A percentile compares a stretch with the other conserved stretches of the same genome.
phyloP scores from a whole-genome alignment of 1,140 invertebrate genomes.

The Drosophila hydei region DNA sequence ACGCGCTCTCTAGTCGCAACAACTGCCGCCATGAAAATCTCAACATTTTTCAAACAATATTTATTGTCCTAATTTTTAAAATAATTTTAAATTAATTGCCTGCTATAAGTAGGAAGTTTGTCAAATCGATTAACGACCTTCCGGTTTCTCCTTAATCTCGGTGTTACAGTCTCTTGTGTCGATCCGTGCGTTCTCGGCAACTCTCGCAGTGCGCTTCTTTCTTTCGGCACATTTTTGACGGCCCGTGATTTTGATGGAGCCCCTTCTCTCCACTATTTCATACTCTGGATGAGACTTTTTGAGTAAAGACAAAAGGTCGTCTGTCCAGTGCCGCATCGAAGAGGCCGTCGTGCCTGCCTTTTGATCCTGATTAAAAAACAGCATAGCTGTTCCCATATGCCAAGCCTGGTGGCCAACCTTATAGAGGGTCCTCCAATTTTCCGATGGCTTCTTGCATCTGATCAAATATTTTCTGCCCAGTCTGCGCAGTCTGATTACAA shows the following conservation, averaged over 20 bases:
- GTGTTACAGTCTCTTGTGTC: no score
- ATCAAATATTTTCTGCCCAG: conserved; percentile 1
- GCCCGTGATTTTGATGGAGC: no score
- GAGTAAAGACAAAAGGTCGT: background rate
- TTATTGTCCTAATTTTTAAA: conserved; percentile 6
- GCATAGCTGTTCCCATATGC: conserved; percentile 18
- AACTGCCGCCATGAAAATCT: background rate
- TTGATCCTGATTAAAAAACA: conserved; percentile 1
- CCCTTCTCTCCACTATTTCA: background rate
- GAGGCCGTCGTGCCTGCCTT: background rate
- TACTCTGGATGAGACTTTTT: background rate
- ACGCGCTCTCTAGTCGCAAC: background rate
- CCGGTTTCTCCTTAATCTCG: background rate
- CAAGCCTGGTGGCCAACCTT: conserved; percentile 2
- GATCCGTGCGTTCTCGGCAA: no score
- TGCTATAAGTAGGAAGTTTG: background rate
- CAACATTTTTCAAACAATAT: conserved; percentile 10
- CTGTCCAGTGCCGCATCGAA: background rate
- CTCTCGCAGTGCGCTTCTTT: no score
- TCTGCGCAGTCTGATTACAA: background rate
- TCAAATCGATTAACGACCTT: no score
- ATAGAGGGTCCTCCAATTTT: background rate
- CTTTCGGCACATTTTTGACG: no score
- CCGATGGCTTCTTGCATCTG: background rate
- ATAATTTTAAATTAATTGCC: conserved; percentile 6